These are phyloP conservation scores for Platanista minor DNA, from an alignment of 2,113 vertebrate species.

Conservation along the genomic window DNA sequence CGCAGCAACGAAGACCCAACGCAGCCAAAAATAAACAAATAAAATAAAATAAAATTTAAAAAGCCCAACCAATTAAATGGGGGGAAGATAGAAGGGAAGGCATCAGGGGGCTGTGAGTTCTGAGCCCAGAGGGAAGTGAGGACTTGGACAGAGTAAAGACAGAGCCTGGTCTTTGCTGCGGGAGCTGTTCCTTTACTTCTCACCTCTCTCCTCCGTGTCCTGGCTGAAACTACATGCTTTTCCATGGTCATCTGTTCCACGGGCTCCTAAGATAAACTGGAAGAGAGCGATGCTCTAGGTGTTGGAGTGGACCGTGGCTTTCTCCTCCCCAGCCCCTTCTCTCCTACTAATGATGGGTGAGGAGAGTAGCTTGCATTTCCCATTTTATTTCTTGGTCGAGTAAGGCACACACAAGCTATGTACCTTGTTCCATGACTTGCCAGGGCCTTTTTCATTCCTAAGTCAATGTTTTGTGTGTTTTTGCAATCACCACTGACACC, in stretches of 20 bases:
- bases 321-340: not conserved
- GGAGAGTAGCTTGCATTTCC: too few relatives aligned
- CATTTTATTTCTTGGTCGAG: not conserved
- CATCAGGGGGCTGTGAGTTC: not conserved
- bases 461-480: not conserved
- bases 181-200: not conserved
- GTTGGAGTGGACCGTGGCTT: not conserved
- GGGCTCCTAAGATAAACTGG: not conserved
- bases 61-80: not conserved
- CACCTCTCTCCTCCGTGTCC: not conserved
- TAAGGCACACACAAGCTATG: not conserved
- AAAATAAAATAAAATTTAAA: too few relatives aligned
- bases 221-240: not conserved
- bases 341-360: not conserved
- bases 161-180: rapidly evolving
- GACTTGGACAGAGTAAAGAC: not conserved
- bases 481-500: rapidly evolving
- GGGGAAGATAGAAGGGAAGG: not conserved
- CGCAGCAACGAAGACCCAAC: too few relatives aligned
- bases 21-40: too few relatives aligned
- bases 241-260: not conserved
- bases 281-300: not conserved
- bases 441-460: not conserved
- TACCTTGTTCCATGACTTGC: not conserved
- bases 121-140: not conserved